Evolutionary conservation across 2,888 invertebrate genomes (phyloP), one percentile per base, ranked within the genome.

Genomic region (Stictocephala bisonia): DNA sequence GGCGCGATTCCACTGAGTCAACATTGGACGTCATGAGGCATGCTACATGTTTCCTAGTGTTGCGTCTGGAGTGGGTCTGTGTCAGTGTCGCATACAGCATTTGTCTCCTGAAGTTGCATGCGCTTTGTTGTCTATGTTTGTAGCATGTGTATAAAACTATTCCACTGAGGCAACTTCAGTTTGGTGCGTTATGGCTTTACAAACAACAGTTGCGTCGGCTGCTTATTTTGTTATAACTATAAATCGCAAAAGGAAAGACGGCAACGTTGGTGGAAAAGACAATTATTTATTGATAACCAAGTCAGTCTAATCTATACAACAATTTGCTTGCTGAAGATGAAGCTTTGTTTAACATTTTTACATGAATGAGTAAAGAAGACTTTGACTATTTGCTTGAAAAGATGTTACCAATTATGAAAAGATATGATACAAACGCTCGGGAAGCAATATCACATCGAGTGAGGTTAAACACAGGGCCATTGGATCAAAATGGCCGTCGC

Each of bases 1-100:
- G n/a, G 44, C 44, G 18, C 48, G 22, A 7, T 48, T 48, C 48
- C 48, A 48, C 48, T 48, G 48, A 48, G 13, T 20, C 48, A 48
- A 15, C 18, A 48, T 24, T 48, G 18, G 22, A 15, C 48, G 15
- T 22, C 18, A 48, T 48, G 48, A 48, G 44, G 44, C 44, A 44
- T 11, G 44, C 3, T 48, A 48, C 48, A 22, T 3, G 48, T 48
- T 48, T 48, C 48, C 18, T 48, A 48, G 48, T 15, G 15, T 48
- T 11, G 48, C 48, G 20, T 48, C 6, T 22, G 6, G 20, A n/a
- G 6, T 22, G 48, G 48, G 15, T n/a, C 44, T 44, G n/a, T 44
- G 44, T 44, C 44, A 7, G 3, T 18, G 3, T 15, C 18, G 44
- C 44, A 2, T 44, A 18, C 7, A 44, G 44, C 44, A 44, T 44